Evolutionary conservation across 2,113 vertebrate genomes (phyloP).

Genomic region (Chinchilla lanigera): DNA sequence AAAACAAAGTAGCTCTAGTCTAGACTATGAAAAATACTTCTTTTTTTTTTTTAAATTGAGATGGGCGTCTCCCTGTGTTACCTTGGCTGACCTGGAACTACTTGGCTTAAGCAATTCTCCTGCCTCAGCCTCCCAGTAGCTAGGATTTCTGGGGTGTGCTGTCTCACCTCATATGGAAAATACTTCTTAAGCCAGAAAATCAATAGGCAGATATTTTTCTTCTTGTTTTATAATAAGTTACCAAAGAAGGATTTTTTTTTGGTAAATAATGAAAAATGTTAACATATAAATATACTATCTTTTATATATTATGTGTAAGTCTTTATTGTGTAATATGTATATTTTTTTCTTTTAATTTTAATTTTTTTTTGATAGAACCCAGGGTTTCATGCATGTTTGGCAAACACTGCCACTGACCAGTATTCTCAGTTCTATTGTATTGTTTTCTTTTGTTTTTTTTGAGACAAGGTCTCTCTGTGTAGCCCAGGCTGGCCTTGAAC

Average conservation of each 20-base stretch:
- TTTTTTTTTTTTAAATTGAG: not conserved
- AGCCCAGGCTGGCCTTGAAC: not conserved
- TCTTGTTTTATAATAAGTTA: constrained; percentile 27
- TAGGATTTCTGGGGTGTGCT: too few species aligned
- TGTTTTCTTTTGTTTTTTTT: not conserved
- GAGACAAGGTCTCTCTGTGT: not conserved
- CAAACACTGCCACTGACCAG: not conserved
- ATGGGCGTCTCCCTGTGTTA: not conserved
- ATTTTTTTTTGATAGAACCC: not conserved
- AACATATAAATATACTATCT: not conserved
- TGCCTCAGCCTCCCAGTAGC: not conserved
- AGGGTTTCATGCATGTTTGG: not conserved
- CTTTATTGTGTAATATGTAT: not conserved
- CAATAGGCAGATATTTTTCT: not conserved
- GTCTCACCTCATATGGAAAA: not conserved
- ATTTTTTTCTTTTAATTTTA: not conserved
- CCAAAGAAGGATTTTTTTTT: not conserved
- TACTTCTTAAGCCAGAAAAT: not conserved
- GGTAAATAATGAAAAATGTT: not conserved
- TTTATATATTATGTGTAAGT: not conserved
- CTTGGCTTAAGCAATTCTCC: not conserved
- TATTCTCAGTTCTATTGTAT: not conserved
- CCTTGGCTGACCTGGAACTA: not conserved
- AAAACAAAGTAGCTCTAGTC: not conserved
- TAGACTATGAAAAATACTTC: not conserved